These are phyloP conservation scores for Acrobasis repandana DNA, from an alignment of 2,888 invertebrate genomes.

Conservation along the genomic window DNA sequence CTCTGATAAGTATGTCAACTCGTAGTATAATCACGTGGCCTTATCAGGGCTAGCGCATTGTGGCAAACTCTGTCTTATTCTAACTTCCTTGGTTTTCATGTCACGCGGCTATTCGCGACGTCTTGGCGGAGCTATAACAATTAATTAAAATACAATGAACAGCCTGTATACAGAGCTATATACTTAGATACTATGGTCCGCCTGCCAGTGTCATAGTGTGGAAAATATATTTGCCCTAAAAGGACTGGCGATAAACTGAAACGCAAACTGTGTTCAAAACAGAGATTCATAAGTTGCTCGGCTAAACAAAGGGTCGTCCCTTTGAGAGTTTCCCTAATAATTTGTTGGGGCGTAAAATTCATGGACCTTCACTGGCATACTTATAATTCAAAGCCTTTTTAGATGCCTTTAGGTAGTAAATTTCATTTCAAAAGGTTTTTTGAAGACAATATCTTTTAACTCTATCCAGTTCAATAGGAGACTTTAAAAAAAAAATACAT, in stretches of 20 bases:
- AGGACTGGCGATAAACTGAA: constrained; percentile 28
- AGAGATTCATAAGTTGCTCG: constrained; percentile 9
- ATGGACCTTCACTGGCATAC: background rate
- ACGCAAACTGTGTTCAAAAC: constrained; percentile 20
- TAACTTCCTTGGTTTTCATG: constrained; percentile 54
- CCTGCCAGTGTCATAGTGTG: constrained; percentile 43
- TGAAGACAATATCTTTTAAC: no score
- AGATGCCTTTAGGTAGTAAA: background rate
- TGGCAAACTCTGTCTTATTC: background rate
- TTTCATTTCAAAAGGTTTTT: no score
- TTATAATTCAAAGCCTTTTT: background rate
- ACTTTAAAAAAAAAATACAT: no score
- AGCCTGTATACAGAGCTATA: constrained; percentile 36
- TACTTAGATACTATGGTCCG: constrained; percentile 20
- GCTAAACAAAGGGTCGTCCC: constrained; percentile 15
- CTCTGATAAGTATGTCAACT: no score
- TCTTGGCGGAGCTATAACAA: constrained; percentile 67
- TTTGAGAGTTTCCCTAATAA: constrained; percentile 8
- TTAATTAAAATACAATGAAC: constrained; percentile 77
- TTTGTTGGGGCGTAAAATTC: background rate
- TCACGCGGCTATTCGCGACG: constrained; percentile 57
- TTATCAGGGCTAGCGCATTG: no score
- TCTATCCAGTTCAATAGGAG: no score
- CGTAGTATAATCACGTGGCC: no score
- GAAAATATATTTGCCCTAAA: constrained; percentile 49